Conservation (phyloP, 2,888 invertebrate genomes). For the Liodrosophila aerea region DNA sequence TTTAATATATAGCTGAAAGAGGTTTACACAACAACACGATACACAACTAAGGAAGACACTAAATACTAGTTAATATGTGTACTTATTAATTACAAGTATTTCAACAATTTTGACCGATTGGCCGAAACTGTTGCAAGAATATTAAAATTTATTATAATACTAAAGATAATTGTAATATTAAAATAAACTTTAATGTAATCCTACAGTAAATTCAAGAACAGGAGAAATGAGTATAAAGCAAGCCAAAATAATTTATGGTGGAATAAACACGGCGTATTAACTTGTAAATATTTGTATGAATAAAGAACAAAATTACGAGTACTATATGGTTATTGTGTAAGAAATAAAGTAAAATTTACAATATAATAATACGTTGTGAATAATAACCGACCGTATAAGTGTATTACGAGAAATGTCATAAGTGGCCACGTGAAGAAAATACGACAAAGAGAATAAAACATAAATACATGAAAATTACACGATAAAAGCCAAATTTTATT, state of each 20-base stretch:
- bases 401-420: conserved; percentile 41
- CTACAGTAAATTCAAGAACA: conserved; percentile 36
- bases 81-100: conserved; percentile 32
- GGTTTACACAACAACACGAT: conserved; percentile 43
- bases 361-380: conserved; percentile 44
- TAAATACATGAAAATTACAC: conserved; percentile 2
- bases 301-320: conserved; percentile 42
- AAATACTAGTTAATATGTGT: conserved; percentile 13
- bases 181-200: conserved; percentile 51
- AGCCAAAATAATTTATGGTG: conserved; percentile 8
- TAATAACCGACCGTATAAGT: conserved; percentile 52
- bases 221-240: conserved; percentile 7
- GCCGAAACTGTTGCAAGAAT: conserved; percentile 8
- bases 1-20: conserved; percentile 47
- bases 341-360: conserved; percentile 34
- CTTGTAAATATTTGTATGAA: conserved; percentile 67
- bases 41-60: conserved; percentile 20
- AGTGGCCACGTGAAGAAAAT: conserved; percentile 22
- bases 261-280: conserved; percentile 24
- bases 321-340: conserved; percentile 52
- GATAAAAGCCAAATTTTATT: conserved; percentile 20
- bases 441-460: not conserved
- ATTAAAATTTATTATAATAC: conserved; percentile 31
- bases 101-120: conserved; percentile 46
- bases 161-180: conserved; percentile 31